Conservation (phyloP, 1,140 invertebrate species). For the Sitophilus oryzae region DNA sequence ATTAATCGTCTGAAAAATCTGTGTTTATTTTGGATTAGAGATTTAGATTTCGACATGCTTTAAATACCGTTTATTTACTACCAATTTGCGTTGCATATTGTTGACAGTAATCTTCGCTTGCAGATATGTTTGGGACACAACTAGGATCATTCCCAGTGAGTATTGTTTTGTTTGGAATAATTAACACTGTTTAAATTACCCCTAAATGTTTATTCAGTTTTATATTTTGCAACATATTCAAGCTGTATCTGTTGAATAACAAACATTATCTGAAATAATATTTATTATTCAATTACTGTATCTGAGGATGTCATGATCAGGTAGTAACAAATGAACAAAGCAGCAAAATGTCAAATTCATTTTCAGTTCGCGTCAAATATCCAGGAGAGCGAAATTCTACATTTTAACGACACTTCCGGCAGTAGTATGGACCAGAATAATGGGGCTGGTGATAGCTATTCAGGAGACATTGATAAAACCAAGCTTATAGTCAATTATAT, state of each 20-base stretch:
- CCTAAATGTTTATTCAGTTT: no score
- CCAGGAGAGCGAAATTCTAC: neutral
- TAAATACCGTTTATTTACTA: neutral
- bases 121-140: slow-evolving; percentile 21
- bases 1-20: neutral
- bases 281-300: no score
- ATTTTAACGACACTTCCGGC: slow-evolving; percentile 4
- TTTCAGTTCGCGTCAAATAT: slow-evolving; percentile 22
- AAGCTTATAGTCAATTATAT: slow-evolving; percentile 95
- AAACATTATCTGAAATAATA: no score
- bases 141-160: slow-evolving; percentile 23
- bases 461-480: slow-evolving; percentile 47
- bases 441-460: slow-evolving; percentile 32
- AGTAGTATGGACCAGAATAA: slow-evolving; percentile 25
- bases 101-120: neutral
- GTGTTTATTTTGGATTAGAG: neutral
- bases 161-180: neutral
- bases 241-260: no score
- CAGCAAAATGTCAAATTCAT: neutral
- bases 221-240: no score
- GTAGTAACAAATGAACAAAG: neutral
- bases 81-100: neutral
- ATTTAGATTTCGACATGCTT: neutral
- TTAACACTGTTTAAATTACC: neutral
- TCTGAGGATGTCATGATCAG: neutral